Percentiles rank a stretch among this genome's conserved stretches.
Conservation (phyloP, 2,113 vertebrate species). For the Aegithalos caudatus region DNA sequence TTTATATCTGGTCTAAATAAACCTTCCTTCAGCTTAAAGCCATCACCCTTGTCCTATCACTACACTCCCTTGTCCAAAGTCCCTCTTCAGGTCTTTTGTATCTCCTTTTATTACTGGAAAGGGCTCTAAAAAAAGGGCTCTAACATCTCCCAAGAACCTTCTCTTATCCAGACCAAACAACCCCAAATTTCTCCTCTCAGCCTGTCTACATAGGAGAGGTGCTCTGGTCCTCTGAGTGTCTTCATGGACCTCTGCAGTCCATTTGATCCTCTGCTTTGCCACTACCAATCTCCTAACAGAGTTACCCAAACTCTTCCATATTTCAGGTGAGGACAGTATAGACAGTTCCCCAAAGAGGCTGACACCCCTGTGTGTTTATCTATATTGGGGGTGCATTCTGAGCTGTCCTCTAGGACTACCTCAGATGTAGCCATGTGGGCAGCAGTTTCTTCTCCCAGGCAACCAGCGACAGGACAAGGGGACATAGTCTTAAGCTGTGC, state of each 20-base stretch:
- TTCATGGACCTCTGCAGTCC: not conserved
- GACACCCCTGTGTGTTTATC: not conserved
- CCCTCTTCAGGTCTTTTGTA: not conserved
- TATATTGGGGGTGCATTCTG: not conserved
- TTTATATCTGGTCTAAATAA: not conserved
- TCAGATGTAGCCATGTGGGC: not conserved
- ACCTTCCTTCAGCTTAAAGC: not conserved
- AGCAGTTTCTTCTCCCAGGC: fast-evolving
- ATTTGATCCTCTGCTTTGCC: not conserved
- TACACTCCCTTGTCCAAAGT: not conserved
- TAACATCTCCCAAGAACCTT: not conserved
- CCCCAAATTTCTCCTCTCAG: not conserved
- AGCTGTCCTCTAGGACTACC: not conserved
- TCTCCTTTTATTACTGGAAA: not conserved
- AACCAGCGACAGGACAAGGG: fast-evolving
- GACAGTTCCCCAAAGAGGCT: not conserved
- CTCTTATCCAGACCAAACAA: not conserved
- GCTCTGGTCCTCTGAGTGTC: no score
- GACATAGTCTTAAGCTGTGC: not conserved
- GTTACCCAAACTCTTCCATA: not conserved
- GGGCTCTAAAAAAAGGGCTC: not conserved
- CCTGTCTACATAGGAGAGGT: not conserved
- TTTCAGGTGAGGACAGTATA: not conserved
- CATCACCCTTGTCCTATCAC: not conserved
- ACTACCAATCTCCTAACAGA: not conserved